These are phyloP conservation scores for Smittia sp. DNA, from an alignment of 2,888 invertebrate species.

Conservation along the genomic window DNA sequence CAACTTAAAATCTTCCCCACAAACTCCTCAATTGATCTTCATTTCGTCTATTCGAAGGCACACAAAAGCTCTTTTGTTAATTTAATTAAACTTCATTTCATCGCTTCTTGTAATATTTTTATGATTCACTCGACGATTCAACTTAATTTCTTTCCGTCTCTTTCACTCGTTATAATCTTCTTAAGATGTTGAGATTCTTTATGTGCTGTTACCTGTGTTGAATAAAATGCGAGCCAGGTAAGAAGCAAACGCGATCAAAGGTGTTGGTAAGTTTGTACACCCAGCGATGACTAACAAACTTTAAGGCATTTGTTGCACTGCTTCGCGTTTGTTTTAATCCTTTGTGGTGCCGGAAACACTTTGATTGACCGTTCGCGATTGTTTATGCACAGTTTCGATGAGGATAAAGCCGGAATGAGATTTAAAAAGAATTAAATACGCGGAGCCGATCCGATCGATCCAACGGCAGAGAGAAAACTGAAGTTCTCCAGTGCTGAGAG, in stretches of 20 bases:
- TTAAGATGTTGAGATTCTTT: constrained; percentile 23
- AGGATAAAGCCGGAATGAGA: not conserved
- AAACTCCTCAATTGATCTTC: not conserved
- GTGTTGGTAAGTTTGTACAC: constrained; percentile 8
- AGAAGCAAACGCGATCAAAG: constrained; percentile 24
- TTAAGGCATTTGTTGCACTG: constrained; percentile 5
- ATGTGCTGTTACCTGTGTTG: constrained; percentile 32
- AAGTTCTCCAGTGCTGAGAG: no score
- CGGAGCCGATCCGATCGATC: not conserved
- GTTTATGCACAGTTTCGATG: not conserved
- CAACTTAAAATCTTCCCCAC: not conserved
- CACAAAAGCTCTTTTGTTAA: constrained; percentile 33
- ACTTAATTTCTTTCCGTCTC: constrained; percentile 22
- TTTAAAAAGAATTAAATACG: not conserved
- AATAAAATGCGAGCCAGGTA: constrained; percentile 31
- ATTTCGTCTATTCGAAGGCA: constrained; percentile 8
- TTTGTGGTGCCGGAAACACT: not conserved
- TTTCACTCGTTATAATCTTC: constrained; percentile 16
- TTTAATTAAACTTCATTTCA: constrained; percentile 40
- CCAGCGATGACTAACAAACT: not conserved
- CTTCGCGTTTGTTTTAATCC: not conserved
- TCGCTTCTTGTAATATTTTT: not conserved
- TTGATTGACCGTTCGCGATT: not conserved
- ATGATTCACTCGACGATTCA: constrained; percentile 30
- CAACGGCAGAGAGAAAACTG: not conserved